Evolutionary conservation across 2,888 invertebrate genomes (phyloP), one percentile per base, ranked within the genome.

Genomic region (Microchrysa polita): DNA sequence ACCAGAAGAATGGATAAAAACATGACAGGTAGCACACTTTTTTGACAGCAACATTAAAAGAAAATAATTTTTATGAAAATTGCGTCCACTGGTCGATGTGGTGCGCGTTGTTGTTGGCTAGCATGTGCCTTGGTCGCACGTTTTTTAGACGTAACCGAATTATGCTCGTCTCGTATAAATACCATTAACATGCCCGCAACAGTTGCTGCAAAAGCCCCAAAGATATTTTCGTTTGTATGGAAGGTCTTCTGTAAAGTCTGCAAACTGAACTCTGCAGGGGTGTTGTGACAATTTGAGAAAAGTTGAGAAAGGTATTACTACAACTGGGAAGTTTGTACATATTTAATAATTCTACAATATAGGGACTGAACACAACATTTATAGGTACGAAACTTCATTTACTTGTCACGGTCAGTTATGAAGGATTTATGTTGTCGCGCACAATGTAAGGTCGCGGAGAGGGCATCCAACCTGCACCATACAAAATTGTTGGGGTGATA

Each of bases 1-100:
- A 23, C 22, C 23, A 20, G 12, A 55, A 55, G 20, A 55, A 55
- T 55, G 34, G 34, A 23, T 42, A 67, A 22, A 69, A 20, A 55
- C 69, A 40, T 69, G 69, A 55, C 69, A 69, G 69, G 55, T 55
- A 55, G 69, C 69, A 69, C 69, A 69, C 69, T 69, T 69, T 55
- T 14, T 18, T 69, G 69, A 57, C 69, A 57, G 27, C 14, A 55
- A 34, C n/a, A 34, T 16, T 65, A 18, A 69, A 20, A 34, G 67
- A 53, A 69, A 69, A 69, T 65, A 7, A 69, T 55, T 69, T 53
- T 55, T 9, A 34, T 5, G 27, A 34, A 34, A 7, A 34, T 34
- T 34, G 27, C 7, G 27, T 7, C 27, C 27, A 7, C 27, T 34
- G 27, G n/a, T n/a, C n/a, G n/a, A n/a, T n/a, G n/a, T n/a, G n/a